These are phyloP conservation scores for Periophthalmodon schlosseri DNA, from an alignment of 2,113 vertebrate species.

Conservation along the genomic window DNA sequence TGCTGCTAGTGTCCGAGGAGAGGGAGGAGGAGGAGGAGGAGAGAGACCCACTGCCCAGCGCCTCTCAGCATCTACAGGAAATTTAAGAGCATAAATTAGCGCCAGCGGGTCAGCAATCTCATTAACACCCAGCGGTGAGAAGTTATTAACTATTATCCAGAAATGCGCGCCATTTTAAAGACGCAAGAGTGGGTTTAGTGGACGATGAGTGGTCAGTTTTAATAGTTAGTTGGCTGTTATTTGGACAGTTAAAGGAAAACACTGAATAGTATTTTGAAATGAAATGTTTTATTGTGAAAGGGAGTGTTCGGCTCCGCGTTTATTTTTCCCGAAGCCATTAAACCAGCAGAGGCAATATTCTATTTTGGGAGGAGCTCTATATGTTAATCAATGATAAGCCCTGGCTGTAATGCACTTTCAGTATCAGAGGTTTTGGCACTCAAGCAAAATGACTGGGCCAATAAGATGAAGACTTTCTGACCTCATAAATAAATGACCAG, in stretches of 20 bases:
- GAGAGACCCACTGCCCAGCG: constrained; percentile 49
- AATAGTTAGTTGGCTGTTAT: background rate
- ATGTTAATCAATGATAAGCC: constrained; percentile 7
- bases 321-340: background rate
- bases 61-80: constrained; percentile 59
- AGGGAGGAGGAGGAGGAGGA: constrained; percentile 38
- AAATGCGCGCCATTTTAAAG: constrained; percentile 40
- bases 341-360: background rate
- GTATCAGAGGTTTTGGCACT: background rate
- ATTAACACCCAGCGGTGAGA: constrained; percentile 52
- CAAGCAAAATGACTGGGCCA: background rate
- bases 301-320: background rate
- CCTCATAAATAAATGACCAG: background rate
- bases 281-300: background rate
- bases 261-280: background rate
- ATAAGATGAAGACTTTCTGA: background rate
- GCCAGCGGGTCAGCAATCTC: constrained; percentile 62
- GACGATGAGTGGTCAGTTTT: constrained; percentile 1
- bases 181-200: constrained; percentile 11
- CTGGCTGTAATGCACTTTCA: background rate
- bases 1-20: constrained; percentile 14
- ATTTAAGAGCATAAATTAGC: constrained; percentile 61
- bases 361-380: constrained; percentile 10
- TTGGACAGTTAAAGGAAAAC: background rate
- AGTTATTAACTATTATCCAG: constrained; percentile 49